phyloP scores from a whole-genome alignment of 2,888 invertebrate genomes.

The Apodemia duryi region DNA sequence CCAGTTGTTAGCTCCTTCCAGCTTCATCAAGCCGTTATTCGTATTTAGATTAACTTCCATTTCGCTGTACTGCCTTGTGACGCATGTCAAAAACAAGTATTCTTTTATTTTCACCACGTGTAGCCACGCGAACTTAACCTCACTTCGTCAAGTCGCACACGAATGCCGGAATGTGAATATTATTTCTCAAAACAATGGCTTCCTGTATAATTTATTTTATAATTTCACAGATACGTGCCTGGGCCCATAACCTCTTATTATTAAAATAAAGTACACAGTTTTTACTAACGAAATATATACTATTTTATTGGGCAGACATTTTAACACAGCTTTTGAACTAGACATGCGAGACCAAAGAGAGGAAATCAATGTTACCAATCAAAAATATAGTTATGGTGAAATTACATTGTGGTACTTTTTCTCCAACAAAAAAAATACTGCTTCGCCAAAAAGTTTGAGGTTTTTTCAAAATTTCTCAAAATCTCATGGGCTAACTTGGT shows the following conservation, averaged over 20 bases:
- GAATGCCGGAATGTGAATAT: background rate
- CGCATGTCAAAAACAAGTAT: background rate
- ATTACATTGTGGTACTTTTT: too few species aligned
- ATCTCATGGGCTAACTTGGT: too few species aligned
- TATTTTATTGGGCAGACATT: too few species aligned
- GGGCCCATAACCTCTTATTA: constrained; percentile 16
- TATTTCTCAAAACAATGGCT: background rate
- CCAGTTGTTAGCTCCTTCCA: constrained; percentile 25
- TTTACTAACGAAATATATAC: too few species aligned
- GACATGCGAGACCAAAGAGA: too few species aligned
- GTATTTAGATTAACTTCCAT: constrained; percentile 15
- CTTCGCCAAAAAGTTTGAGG: too few species aligned
- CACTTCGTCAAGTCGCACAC: constrained; percentile 10
- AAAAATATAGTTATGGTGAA: too few species aligned
- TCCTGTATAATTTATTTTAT: background rate
- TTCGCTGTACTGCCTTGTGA: background rate
- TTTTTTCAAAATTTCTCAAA: too few species aligned
- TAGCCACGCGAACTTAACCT: constrained; percentile 8
- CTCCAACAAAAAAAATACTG: too few species aligned
- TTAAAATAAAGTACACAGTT: background rate
- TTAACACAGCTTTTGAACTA: too few species aligned
- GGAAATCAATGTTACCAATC: too few species aligned
- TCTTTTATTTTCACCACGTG: background rate
- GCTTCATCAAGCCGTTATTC: constrained; percentile 1
- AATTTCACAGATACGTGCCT: background rate